These are phyloP conservation scores for Protophormia terraenovae DNA, from an alignment of 2,888 invertebrate species.

Conservation along the genomic window DNA sequence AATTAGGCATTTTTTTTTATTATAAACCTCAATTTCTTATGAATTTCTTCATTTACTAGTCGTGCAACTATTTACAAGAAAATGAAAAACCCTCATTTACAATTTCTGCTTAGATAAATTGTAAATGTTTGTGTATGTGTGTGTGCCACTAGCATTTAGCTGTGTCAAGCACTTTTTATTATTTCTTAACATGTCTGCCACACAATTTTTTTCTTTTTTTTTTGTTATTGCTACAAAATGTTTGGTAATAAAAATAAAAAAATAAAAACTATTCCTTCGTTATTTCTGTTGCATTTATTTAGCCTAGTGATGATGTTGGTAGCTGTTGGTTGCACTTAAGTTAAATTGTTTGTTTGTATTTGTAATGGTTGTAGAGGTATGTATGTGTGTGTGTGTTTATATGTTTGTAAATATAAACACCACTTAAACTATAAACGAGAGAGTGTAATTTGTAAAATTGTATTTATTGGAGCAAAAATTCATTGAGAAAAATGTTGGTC, in stretches of 20 bases:
- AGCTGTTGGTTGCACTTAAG: slow-evolving; percentile 50
- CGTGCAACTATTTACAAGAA: no score
- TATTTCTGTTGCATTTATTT: slow-evolving; percentile 39
- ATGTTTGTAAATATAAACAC: slow-evolving; percentile 56
- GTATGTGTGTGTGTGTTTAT: slow-evolving; percentile 6
- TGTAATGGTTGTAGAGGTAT: background rate
- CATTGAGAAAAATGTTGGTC: slow-evolving; percentile 80
- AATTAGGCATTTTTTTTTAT: slow-evolving; percentile 9
- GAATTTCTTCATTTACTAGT: slow-evolving; percentile 19
- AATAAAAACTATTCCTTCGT: no score
- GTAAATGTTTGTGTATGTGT: background rate
- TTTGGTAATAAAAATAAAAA: slow-evolving; percentile 14
- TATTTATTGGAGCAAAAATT: slow-evolving; percentile 80
- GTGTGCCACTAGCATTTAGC: slow-evolving; percentile 24
- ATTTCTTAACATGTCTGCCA: slow-evolving; percentile 51
- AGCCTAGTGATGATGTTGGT: slow-evolving; percentile 8
- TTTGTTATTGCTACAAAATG: slow-evolving; percentile 26
- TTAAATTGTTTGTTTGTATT: slow-evolving; percentile 58
- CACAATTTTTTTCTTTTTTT: background rate
- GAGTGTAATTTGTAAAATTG: slow-evolving; percentile 68
- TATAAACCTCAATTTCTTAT: background rate
- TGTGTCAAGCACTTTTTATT: slow-evolving; percentile 55
- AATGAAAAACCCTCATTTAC: slow-evolving; percentile 23
- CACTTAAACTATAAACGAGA: slow-evolving; percentile 59
- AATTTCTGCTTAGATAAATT: slow-evolving; percentile 48